These are phyloP conservation scores for Xylota sylvarum DNA, from an alignment of 2,888 invertebrate genomes.

Conservation along the genomic window DNA sequence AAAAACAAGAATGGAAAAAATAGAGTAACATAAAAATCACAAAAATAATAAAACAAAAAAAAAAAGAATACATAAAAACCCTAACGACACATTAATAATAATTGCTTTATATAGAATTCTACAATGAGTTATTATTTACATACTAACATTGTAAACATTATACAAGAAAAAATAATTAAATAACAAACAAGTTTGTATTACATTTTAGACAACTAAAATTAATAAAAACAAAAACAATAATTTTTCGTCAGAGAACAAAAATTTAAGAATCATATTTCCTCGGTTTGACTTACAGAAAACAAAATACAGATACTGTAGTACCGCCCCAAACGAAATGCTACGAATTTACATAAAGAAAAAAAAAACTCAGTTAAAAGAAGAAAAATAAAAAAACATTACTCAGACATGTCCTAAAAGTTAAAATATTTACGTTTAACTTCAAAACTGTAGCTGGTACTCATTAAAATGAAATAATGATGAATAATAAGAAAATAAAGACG, in stretches of 20 bases:
- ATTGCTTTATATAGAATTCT: slow-evolving; percentile 78
- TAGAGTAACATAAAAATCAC: slow-evolving; percentile 80
- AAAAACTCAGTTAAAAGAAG: slow-evolving; percentile 32
- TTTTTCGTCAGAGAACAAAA: slow-evolving; percentile 51
- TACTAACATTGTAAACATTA: slow-evolving; percentile 60
- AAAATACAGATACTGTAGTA: slow-evolving; percentile 52
- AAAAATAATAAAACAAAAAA: slow-evolving; percentile 75
- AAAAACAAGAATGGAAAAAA: slow-evolving; percentile 52
- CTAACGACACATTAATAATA: slow-evolving; percentile 78
- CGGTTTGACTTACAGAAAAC: slow-evolving; percentile 14
- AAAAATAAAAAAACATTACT: not conserved
- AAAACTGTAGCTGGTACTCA: slow-evolving; percentile 81
- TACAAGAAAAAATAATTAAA: slow-evolving; percentile 74
- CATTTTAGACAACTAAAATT: slow-evolving; percentile 70
- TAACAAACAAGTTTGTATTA: slow-evolving; percentile 47
- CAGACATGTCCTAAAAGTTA: slow-evolving; percentile 28
- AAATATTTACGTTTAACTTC: slow-evolving; percentile 80
- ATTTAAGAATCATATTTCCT: slow-evolving; percentile 8
- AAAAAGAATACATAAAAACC: slow-evolving; percentile 66
- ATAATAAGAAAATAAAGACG: slow-evolving; percentile 39
- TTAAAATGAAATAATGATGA: slow-evolving; percentile 67
- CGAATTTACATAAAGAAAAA: slow-evolving; percentile 64
- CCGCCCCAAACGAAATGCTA: slow-evolving; percentile 73
- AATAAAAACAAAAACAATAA: slow-evolving; percentile 62
- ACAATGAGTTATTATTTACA: slow-evolving; percentile 65